Base-by-base conservation (phyloP, 2,888 invertebrate species). In the Thecocarcelia acutangulata region DNA sequence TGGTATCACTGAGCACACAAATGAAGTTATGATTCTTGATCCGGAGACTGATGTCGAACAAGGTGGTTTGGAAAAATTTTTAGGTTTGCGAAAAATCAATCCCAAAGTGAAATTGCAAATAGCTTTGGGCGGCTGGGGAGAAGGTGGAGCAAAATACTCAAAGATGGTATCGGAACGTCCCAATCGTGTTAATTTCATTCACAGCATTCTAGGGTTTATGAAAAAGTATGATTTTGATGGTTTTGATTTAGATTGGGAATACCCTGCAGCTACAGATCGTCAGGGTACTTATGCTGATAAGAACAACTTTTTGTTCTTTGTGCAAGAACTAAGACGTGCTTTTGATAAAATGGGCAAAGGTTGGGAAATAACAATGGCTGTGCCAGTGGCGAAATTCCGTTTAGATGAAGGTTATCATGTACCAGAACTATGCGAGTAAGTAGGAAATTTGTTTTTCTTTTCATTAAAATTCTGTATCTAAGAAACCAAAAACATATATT, bases 111-210 rank as follows among this genome's bases (percentile, higher is more conserved):
- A 96, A 90, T 93, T 95, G 52, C 93, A 93, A 91, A 92, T 97
- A 1, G 97, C 97, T 0, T 95, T 97, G 0, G 97, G 97, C 0
- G 97, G 97, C 0, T 97, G 97, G 97, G 97, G 94, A 0, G 97
- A 97, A 88, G 97, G 97, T 13, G 97, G 97, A 19, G 92, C 93
- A 84, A 97, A 97, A 89, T 97, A 97, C 90, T 97, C 97, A 0
- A 92, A 93, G 63, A 94, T 97, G 93, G 96, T 96, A 0, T 93
- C 94, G 0, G 92, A 94, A 56, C 94, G 95, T 86, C 92, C 93
- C 66, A 92, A 93, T 19, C 92, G 97, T 64, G 93, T 93, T 86
- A 91, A 93, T 1, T 97, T 97, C 88, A 94, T 97, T 83, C 91
- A 91, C 58, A 96, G 96, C 87, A 93, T 96, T 64, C 94, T 97